phyloP scores from a whole-genome alignment of 2,797 vertebrate genomes.

The Dipus sagitta region DNA sequence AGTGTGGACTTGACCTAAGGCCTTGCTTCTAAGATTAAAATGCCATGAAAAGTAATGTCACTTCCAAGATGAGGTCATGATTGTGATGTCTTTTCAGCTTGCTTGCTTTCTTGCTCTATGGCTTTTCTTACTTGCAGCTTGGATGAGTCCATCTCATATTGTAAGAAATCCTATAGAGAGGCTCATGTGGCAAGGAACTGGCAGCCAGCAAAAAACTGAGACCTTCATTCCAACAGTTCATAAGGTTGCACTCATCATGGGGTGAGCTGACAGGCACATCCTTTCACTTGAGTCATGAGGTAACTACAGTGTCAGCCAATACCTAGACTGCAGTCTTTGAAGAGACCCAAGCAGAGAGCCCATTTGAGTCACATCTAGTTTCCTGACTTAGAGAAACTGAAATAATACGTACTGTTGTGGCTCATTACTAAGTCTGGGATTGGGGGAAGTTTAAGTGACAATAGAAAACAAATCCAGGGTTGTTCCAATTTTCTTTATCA shows the following conservation, averaged over 20 bases:
- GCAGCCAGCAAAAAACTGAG: not conserved
- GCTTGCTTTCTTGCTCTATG: not conserved
- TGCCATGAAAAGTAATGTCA: conserved; percentile 5
- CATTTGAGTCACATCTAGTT: not conserved
- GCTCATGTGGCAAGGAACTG: not conserved
- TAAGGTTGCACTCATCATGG: not conserved
- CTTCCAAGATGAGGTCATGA: not conserved
- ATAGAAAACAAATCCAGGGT: conserved; percentile 22
- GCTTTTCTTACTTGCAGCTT: not conserved
- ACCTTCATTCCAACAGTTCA: not conserved
- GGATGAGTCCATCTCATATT: not conserved
- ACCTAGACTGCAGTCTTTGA: not conserved
- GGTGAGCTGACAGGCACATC: not conserved
- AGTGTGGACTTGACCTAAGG: not conserved
- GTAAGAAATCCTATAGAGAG: conserved; percentile 16
- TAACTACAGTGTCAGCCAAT: not conserved
- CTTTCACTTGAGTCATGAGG: not conserved
- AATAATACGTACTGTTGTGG: not conserved
- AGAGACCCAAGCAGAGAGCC: not conserved
- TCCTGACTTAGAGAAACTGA: conserved; percentile 5
- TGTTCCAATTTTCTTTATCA: conserved; percentile 49
- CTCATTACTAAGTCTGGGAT: not conserved
- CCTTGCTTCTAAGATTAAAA: conserved; percentile 27
- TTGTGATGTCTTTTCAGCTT: not conserved
- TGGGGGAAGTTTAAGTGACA: not conserved